phyloP scores from a whole-genome alignment of 2,888 invertebrate genomes.

The Torymus aiolomorphi region DNA sequence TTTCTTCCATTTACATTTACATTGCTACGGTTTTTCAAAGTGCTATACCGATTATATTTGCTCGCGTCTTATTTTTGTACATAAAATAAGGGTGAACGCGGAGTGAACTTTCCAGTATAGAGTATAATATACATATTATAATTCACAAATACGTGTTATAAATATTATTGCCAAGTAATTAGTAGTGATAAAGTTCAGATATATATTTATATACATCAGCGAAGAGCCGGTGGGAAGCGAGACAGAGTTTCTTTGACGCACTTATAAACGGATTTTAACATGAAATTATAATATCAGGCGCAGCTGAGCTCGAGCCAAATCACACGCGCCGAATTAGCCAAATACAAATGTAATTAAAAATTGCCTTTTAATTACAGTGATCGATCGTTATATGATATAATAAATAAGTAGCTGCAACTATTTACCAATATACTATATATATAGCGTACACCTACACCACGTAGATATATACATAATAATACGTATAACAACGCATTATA shows the following conservation, averaged over 20 bases:
- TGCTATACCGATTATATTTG: neutral
- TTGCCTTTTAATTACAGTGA: slow-evolving; percentile 59
- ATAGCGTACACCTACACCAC: neutral
- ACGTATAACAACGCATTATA: neutral
- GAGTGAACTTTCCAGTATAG: slow-evolving; percentile 4
- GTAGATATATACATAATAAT: neutral
- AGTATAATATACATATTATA: neutral
- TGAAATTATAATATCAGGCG: slow-evolving; percentile 28
- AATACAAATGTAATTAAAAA: slow-evolving; percentile 64
- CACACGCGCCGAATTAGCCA: slow-evolving; percentile 62
- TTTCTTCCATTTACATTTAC: neutral
- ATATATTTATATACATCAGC: no score
- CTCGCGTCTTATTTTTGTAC: neutral
- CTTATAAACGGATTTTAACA: no score
- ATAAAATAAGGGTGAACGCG: neutral
- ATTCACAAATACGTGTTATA: neutral
- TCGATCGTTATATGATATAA: slow-evolving; percentile 45
- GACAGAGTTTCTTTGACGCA: no score
- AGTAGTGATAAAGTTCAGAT: neutral
- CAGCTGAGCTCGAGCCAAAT: neutral
- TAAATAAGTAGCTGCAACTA: slow-evolving; percentile 33
- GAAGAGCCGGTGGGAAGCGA: no score
- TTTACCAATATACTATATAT: slow-evolving; percentile 20
- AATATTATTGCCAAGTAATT: slow-evolving; percentile 10
- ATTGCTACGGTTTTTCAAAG: neutral